phyloP scores from a whole-genome alignment of 2,113 vertebrate species.

The Solenodon paradoxus region DNA sequence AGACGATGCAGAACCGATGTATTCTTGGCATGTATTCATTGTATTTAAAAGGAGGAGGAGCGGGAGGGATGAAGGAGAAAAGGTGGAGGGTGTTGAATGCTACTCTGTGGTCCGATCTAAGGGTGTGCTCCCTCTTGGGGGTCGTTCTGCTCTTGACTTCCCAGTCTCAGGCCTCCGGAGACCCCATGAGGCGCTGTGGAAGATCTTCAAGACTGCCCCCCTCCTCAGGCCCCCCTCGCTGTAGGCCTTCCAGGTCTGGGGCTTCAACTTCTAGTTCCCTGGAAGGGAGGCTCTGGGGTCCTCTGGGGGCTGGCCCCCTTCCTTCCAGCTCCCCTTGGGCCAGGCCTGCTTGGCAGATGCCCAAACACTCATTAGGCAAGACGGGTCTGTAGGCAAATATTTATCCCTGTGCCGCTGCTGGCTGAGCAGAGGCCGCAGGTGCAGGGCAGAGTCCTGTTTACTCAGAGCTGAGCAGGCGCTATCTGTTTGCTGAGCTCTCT shows the following conservation, averaged over 20 bases:
- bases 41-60: background rate
- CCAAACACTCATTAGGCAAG: slow-evolving; percentile 38
- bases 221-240: background rate
- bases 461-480: too few relatives aligned
- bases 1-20: background rate
- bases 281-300: background rate
- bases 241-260: background rate
- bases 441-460: slow-evolving; percentile 64
- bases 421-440: slow-evolving; percentile 24
- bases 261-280: background rate
- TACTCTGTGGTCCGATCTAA: background rate
- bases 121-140: background rate
- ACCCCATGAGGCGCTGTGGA: background rate
- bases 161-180: background rate
- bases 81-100: too few relatives aligned
- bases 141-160: background rate
- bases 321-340: background rate
- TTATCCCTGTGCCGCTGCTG: slow-evolving; percentile 49
- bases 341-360: background rate
- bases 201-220: too few relatives aligned
- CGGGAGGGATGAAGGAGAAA: background rate
- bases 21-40: background rate
- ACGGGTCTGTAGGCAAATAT: slow-evolving; percentile 60
- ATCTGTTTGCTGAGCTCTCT: slow-evolving; percentile 59
- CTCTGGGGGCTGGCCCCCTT: background rate